Base-by-base conservation (phyloP, 1,140 invertebrate species). In the Dinothrombium tinctorium region DNA sequence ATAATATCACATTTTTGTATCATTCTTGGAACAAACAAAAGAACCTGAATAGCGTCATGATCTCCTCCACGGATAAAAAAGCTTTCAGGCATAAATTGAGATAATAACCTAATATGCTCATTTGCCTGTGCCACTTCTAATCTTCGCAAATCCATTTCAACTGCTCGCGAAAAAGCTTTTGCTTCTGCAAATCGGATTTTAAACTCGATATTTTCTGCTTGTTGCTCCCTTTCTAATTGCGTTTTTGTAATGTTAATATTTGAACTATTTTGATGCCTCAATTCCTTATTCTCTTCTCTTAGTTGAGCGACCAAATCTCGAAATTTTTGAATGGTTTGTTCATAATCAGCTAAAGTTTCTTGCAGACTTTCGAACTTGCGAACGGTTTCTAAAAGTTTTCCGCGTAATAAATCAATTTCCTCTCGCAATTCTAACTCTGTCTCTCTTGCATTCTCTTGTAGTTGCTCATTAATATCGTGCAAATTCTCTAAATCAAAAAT, bases 271-370 rank as follows among this genome's bases (percentile, higher is more conserved):
- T 24, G 12, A 12, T 20, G 26, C 49, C 48, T 14, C 40, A 49
- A 38, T 42, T 53, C 36, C 37, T 44, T 11, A 44, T 42, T 46
- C 46, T 44, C 28, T 40, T 47, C 33, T 37, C 37, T 43, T 37
- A 96, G 64, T 46, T 77, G 74, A 45, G 78, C 73, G 1, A 92
- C 90, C 2, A 94, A 64, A 45, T 92, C 83, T 32, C 90, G 65
- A 60, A 96, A 98, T 63, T 96, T 96, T 9, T 72, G 65, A 35
- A 98, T 90, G 0, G 87, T 94, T n/a, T 71, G 59, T 57, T 95
- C 86, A 37, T 86, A 73, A 63, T 96, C 89, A 33, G 80, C 72
- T 29, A 94, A 69, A 0, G 80, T 82, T 58, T 95, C 86, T 20
- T 89, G 62, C 1, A 77, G 73, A 0, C 80, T 82, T 52, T 92